Base-by-base conservation (phyloP, 1,140 invertebrate genomes). In the Cydia pomonella region DNA sequence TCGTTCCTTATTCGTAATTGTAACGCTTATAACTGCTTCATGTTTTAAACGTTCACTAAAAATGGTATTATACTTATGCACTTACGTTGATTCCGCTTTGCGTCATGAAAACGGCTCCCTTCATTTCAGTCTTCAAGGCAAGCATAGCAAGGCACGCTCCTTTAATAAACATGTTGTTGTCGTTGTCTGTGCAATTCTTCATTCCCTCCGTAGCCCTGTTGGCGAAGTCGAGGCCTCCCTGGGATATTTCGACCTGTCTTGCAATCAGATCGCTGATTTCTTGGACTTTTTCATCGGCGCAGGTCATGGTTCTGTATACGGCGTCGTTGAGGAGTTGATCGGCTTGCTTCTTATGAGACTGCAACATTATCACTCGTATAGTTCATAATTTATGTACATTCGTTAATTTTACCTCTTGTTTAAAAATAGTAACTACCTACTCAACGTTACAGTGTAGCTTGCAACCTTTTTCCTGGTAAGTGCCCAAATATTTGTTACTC, bases 71-170 rank as follows among this genome's bases (percentile, higher is more conserved):
- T 25, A 23, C 2, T 63, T 63, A 25, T 64, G 0, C 9, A 29
- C 63, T 27, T 64, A 64, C 63, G 63, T 27, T 29, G 23, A 88
- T 18, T 66, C 80, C 82, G 73, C 81, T 88, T 73, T 87, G 86
- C 9, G 83, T 73, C 21, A 83, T 41, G 16, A 84, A 89, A 4
- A 75, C 64, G 13, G 82, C 80, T 74, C 79, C 83, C 62, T 81
- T 86, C 47, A 83, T 76, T 80, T 91, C 86, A 23, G 82, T 82
- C 33, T 80, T 77, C 16, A 89, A 21, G 59, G 84, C 85, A 12
- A 89, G 78, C 50, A 72, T n/a, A 27, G 80, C 86, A 13, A 91
- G 73, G 44, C 89, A 91, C 10, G 82, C 38, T 0, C 86, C 85
- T 10, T 77, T 76, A 6, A 76, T 64, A n/a, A 88, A 71, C 5